These are phyloP conservation scores for Crypturellus tataupa DNA, from an alignment of 2,797 vertebrate genomes.

Conservation along the genomic window DNA sequence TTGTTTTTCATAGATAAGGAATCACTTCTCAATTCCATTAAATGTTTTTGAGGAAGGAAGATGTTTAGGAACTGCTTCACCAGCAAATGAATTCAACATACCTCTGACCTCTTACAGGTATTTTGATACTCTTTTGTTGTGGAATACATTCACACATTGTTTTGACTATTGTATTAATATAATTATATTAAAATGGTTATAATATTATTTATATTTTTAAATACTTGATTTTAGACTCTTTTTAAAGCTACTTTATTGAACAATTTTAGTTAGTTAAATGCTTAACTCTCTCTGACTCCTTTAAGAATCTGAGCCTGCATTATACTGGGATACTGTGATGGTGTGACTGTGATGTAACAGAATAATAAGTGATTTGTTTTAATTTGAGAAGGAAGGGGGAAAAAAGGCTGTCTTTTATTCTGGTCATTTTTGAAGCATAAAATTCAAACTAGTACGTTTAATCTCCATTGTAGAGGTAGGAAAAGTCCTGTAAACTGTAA, in stretches of 20 bases:
- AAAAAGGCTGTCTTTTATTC: background rate
- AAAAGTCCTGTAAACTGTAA: background rate
- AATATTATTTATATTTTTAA: background rate
- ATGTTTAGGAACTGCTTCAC: constrained; percentile 88
- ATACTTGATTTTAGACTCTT: background rate
- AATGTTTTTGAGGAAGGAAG: constrained; percentile 89
- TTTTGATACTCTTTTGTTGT: background rate
- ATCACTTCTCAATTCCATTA: constrained; percentile 93
- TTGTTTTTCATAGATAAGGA: constrained; percentile 87
- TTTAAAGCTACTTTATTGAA: background rate
- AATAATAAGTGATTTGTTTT: background rate
- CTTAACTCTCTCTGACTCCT: background rate
- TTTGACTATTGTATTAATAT: background rate
- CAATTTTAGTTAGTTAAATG: background rate
- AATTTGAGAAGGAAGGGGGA: background rate
- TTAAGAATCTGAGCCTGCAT: background rate
- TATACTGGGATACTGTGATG: background rate
- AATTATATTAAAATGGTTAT: background rate
- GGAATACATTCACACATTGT: background rate
- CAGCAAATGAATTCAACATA: constrained; percentile 92
- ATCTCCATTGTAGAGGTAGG: background rate
- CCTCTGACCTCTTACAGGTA: constrained; percentile 94
- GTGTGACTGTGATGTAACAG: no score
- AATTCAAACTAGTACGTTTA: background rate
- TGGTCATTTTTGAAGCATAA: background rate